Base-by-base conservation (phyloP, 1,140 invertebrate genomes). In the Aethina tumida region DNA sequence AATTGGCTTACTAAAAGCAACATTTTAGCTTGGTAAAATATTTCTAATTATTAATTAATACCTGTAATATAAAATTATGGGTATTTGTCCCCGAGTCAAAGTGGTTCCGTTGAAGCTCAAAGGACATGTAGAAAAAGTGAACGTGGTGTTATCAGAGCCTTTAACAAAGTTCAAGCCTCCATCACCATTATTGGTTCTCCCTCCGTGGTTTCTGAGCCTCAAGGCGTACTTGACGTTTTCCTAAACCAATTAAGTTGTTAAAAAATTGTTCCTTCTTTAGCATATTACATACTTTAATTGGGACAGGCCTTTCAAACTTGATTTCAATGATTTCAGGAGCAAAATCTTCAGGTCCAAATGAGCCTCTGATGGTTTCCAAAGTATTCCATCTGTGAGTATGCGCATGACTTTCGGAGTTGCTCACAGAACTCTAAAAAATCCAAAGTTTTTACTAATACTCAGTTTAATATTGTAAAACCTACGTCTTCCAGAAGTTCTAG, bases 31-130 rank as follows among this genome's bases (percentile, higher is more conserved):
- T 15, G 14, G 12, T 35, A 15, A 39, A 43, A 38, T 9, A 39
- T 5, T 5, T 30, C 10, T 4, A 38, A 20, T 27, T 13, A 31
- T 14, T 15, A 35, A 19, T 29, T n/a, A 7, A 14, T 52, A 64
- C 52, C 75, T 79, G 55, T 88, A 92, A 61, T 97, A 98, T 4
- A 97, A 69, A 35, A 98, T 78, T 51, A 90, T 81, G 0, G 95
- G 94, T 49, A 98, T 81, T 66, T 99, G 95, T 25, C 95, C 95
- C 22, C 94, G 69, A 0, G 83, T 84, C 48, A 94, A 77, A 3
- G 91, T 95, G 0, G 94, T 92, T 37, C 92, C 93, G 65, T 97
- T 96, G 52, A 89, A 90, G 63, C 91, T 95, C 13, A 97, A 69
- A 7, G 89, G 84, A 64, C 91, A 94, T 7, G 88, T 84, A 16